Percentiles rank a stretch among this genome's conserved stretches.
These are phyloP conservation scores for Fragum fragum DNA, from an alignment of 2,888 invertebrate species.

Conservation along the genomic window DNA sequence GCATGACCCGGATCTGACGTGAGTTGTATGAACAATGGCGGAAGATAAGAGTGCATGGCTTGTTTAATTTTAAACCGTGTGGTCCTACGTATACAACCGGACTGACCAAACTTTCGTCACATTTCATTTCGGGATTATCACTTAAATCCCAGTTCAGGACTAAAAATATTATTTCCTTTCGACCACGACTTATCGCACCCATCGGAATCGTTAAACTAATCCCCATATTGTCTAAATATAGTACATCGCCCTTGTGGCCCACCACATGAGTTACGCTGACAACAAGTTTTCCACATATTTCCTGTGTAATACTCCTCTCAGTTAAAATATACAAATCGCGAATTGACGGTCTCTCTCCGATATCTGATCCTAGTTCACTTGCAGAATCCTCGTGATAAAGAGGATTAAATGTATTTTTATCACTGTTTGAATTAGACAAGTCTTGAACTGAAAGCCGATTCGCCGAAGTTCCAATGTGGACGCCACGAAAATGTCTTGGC, in stretches of 20 bases:
- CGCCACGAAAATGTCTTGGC: background rate
- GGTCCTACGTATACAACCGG: constrained; percentile 78
- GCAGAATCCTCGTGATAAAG: background rate
- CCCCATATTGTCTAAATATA: constrained; percentile 75
- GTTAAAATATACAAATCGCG: constrained; percentile 38
- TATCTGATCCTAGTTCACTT: background rate
- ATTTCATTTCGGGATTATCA: constrained; percentile 70
- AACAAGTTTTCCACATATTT: constrained; percentile 65
- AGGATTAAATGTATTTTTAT: background rate
- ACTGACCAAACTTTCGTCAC: constrained; percentile 70
- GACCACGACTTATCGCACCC: constrained; percentile 60
- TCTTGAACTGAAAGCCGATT: background rate
- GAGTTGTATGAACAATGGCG: constrained; percentile 75
- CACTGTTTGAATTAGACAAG: background rate
- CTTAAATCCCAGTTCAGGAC: constrained; percentile 76
- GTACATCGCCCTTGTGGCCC: constrained; percentile 60
- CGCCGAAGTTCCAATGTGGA: background rate
- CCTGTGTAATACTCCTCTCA: constrained; percentile 64
- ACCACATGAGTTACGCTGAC: constrained; percentile 69
- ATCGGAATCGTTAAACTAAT: constrained; percentile 71
- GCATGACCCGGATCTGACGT: constrained; percentile 69
- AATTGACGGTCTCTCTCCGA: background rate
- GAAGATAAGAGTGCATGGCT: constrained; percentile 66
- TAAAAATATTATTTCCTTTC: constrained; percentile 65
- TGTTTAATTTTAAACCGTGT: constrained; percentile 69